Evolutionary conservation across 2,888 invertebrate species (phyloP), one percentile per base, ranked within the genome.

Genomic region (Lasius fuliginosus): DNA sequence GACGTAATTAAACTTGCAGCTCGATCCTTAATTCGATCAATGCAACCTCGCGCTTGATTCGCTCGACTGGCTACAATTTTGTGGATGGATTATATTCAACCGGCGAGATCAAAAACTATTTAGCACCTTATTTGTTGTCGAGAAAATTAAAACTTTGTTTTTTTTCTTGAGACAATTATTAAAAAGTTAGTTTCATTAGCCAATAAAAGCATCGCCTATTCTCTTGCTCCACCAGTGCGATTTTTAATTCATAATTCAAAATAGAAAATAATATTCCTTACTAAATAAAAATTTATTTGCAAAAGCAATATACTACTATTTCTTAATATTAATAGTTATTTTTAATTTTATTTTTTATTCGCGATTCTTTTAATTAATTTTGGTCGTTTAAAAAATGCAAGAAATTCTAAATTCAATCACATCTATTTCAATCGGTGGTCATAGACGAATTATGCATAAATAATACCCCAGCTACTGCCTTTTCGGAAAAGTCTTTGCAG

Each of bases 11-110:
- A 89, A 88, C 71, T 81, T 83, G 67, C 82, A 76, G 62, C 65
- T 49, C 62, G 71, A 74, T 53, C 82, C 85, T 87, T 89, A 87
- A 89, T 88, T 89, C 58, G 84, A 89, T 89, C 87, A 82, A 84
- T 77, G 83, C 62, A 84, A 83, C 58, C 85, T 65, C 42, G 73
- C 30, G 56, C 53, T 67, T 49, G 62, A 84, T 84, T 68, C 81
- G 56, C 85, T 89, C 67, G 82, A 73, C 62, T 75, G 75, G 62
- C 30, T 75, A 75, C 85, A 87, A 89, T 88, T 86, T 86, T 71
- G 83, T 74, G 73, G 84, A 84, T 46, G 81, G 53, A 79, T 69
- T 69, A 71, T 69, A 69, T 36, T 4, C 12, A 42, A 1, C 8
- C 33, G 15, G 4, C 8, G 18, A 60, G 46, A 42, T 46, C 11